These are phyloP conservation scores for Thelaira solivaga DNA, from an alignment of 2,888 invertebrate genomes.

Conservation along the genomic window DNA sequence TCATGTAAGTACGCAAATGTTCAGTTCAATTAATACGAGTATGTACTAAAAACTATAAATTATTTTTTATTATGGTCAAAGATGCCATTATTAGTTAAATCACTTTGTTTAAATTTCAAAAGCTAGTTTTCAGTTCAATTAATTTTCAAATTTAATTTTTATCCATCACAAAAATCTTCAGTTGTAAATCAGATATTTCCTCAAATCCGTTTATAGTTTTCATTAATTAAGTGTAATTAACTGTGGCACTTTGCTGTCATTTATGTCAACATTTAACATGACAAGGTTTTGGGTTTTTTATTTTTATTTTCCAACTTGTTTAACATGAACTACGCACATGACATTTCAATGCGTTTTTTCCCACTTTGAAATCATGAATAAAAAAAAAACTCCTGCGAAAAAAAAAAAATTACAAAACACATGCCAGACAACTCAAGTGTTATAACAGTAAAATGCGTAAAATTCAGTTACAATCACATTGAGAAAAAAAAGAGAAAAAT, in stretches of 20 bases:
- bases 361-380: conserved; percentile 21
- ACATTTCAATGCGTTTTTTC: conserved; percentile 39
- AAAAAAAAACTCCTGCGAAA: conserved; percentile 34
- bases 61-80: too few relatives aligned
- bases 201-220: background rate
- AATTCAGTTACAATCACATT: conserved; percentile 9
- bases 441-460: conserved; percentile 60
- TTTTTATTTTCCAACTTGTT: conserved; percentile 39
- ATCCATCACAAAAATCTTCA: too few relatives aligned
- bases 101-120: too few relatives aligned
- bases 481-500: background rate
- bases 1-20: too few relatives aligned
- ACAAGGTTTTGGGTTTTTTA: background rate
- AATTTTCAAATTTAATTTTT: too few relatives aligned
- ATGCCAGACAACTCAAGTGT: background rate
- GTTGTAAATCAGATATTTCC: too few relatives aligned
- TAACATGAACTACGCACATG: conserved; percentile 62
- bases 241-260: conserved; percentile 22
- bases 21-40: too few relatives aligned
- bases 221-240: conserved; percentile 29
- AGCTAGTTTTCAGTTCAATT: too few relatives aligned
- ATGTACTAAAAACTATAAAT: too few relatives aligned
- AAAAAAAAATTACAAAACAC: background rate
- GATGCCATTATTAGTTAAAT: too few relatives aligned
- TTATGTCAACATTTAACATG: conserved; percentile 26